Percentiles rank a stretch among this genome's conserved stretches.
Evolutionary conservation across 37 sponge, comb jelly and placozoan genomes (phyloP).

Genomic region (Halichondria panicea): DNA sequence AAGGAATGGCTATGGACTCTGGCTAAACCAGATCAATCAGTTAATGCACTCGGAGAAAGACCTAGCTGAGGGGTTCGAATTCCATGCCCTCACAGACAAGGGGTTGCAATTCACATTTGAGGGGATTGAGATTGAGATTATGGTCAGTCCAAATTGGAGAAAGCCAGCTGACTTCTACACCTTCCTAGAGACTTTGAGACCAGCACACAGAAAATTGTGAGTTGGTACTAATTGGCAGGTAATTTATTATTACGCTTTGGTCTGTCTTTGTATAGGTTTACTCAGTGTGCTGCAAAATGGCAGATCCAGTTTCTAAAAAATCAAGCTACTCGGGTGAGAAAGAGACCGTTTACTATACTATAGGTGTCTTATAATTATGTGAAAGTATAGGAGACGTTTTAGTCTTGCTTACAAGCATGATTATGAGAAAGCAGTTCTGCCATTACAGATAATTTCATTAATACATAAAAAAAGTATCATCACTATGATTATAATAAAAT

Average conservation of each 20-base stretch:
- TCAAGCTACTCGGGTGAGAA: no score
- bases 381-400: no score
- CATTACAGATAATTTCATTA: no score
- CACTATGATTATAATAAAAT: no score
- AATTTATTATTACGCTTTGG: no score
- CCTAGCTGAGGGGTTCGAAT: constrained; percentile 8
- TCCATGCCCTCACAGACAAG: not conserved
- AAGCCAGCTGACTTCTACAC: constrained; percentile 19
- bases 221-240: no score
- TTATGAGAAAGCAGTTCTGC: no score
- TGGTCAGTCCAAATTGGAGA: constrained; percentile 52
- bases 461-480: no score
- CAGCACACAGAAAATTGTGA: constrained; percentile 11
- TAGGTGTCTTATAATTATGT: no score
- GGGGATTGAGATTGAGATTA: constrained; percentile 49
- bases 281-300: constrained; percentile 52
- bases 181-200: constrained; percentile 25
- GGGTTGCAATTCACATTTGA: constrained; percentile 31
- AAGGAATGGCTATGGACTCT: constrained; percentile 13
- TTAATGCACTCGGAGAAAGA: constrained; percentile 22
- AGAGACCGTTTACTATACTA: no score
- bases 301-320: constrained; percentile 54
- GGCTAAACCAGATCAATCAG: constrained; percentile 34
- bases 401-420: no score
- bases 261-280: no score